Evolutionary conservation across 2,888 invertebrate species (phyloP), one percentile per base, ranked within the genome.

Genomic region (Torymus tubicola): DNA sequence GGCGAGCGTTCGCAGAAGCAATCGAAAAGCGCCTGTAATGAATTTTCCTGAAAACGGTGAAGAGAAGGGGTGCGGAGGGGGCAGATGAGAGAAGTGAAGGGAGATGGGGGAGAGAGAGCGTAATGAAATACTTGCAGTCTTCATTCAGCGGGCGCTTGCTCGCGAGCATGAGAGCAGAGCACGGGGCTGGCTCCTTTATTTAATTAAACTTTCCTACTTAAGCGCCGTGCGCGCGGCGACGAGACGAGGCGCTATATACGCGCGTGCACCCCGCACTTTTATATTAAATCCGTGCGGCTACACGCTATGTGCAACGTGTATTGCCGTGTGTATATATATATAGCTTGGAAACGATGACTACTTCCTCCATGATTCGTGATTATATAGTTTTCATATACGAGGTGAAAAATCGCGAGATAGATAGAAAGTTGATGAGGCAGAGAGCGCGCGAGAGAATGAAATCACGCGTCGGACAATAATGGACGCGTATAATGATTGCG

Each of bases 401-500:
- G 42, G 42, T 8, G 42, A 42, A 42, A 42, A 42, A 42, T 42
- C 42, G 10, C 5, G 42, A 42, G 8, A 5, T 1, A 57, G 69
- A 70, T 70, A 50, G 58, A 70, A 70, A n/a, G 18, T 52, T 5
- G 12, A 10, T 42, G 16, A 16, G 14, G 24, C 2, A n/a, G 12
- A n/a, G n/a, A 2, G 5, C 2, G 64, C 2, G 21, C 50, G 50
- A 4, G 8, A 68, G 21, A 69, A 21, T 52, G 18, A 31, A 52
- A 67, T 11, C 42, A 42, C 42, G 58, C 42, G 72, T 72, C 16
- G 65, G 78, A 79, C 82, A 75, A 81, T 74, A 78, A 78, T 69
- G 80, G 81, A 78, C 77, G 83, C 79, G 84, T 86, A 86, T 86
- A 86, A 86, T 87, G 86, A 87, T 86, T 84, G 83, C 81, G 83